A percentile compares a stretch with the other conserved stretches of the same genome.
phyloP scores from a whole-genome alignment of 1,140 invertebrate genomes.

The Bombus affinis region DNA sequence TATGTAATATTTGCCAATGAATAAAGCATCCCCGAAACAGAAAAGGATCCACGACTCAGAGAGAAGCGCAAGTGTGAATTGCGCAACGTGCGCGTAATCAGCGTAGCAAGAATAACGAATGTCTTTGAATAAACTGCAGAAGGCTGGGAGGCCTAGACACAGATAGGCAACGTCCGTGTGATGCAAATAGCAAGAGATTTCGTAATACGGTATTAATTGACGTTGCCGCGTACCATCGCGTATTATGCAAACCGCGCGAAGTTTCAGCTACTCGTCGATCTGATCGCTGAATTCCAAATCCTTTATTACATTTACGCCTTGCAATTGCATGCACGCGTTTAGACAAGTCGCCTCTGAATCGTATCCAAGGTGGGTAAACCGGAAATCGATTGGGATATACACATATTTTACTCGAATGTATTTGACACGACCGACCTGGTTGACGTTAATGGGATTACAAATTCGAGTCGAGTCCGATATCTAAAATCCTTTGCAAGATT shows the following conservation, averaged over 20 bases:
- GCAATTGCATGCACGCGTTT: neutral
- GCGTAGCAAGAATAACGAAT: constrained; percentile 46
- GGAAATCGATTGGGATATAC: neutral
- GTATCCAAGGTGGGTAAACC: neutral
- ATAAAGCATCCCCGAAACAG: too few species aligned
- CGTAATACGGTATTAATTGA: constrained; percentile 72
- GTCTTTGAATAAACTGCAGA: constrained; percentile 54
- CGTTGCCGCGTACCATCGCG: constrained; percentile 46
- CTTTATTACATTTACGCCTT: neutral
- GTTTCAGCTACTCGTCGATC: constrained; percentile 40
- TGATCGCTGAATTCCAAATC: neutral
- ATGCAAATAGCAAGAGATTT: constrained; percentile 73
- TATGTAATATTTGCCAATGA: too few species aligned
- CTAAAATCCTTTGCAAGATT: too few species aligned
- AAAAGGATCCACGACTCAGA: neutral
- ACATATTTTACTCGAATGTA: too few species aligned
- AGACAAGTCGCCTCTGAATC: neutral
- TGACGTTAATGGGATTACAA: too few species aligned
- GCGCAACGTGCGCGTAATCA: constrained; percentile 40
- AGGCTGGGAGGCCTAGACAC: constrained; percentile 71
- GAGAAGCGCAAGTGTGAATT: constrained; percentile 31
- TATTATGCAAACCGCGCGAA: constrained; percentile 51
- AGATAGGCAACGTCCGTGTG: constrained; percentile 70
- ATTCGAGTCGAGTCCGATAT: too few species aligned
- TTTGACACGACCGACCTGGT: rapidly evolving